phyloP scores from a whole-genome alignment of 2,888 invertebrate species.

The Stenurella melanura region DNA sequence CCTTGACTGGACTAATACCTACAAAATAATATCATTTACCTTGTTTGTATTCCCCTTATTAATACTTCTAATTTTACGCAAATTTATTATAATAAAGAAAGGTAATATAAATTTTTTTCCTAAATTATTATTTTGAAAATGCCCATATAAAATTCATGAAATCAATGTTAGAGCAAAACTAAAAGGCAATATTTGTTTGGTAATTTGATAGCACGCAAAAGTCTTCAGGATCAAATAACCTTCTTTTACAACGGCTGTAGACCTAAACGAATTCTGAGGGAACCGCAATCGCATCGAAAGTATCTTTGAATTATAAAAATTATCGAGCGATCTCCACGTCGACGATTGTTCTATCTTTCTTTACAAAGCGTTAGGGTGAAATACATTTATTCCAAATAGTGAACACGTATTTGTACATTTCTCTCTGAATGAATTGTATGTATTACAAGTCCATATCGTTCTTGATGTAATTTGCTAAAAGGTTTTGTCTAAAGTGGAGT shows the following conservation, averaged over 20 bases:
- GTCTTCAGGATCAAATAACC: neutral
- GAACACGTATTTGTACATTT: conserved; percentile 59
- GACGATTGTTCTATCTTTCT: conserved; percentile 15
- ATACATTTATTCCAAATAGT: conserved; percentile 56
- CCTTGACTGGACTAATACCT: no score
- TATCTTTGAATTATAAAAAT: conserved; percentile 20
- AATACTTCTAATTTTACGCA: no score
- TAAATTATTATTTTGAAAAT: no score
- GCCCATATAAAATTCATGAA: no score
- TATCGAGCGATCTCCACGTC: conserved; percentile 23
- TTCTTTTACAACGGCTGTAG: neutral
- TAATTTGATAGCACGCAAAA: neutral
- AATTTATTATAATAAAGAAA: no score
- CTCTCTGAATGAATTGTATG: conserved; percentile 68
- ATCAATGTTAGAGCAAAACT: neutral
- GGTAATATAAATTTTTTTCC: no score
- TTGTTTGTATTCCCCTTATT: no score
- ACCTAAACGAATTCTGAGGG: conserved; percentile 9
- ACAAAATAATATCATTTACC: no score
- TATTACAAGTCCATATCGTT: conserved; percentile 61
- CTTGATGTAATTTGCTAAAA: conserved; percentile 73
- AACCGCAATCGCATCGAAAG: conserved; percentile 12
- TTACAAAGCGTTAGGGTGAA: conserved; percentile 48
- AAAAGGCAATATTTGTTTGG: neutral
- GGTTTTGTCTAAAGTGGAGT: conserved; percentile 74